These are phyloP conservation scores for Brachymystax lenok DNA, from an alignment of 2,797 vertebrate genomes.

Conservation along the genomic window DNA sequence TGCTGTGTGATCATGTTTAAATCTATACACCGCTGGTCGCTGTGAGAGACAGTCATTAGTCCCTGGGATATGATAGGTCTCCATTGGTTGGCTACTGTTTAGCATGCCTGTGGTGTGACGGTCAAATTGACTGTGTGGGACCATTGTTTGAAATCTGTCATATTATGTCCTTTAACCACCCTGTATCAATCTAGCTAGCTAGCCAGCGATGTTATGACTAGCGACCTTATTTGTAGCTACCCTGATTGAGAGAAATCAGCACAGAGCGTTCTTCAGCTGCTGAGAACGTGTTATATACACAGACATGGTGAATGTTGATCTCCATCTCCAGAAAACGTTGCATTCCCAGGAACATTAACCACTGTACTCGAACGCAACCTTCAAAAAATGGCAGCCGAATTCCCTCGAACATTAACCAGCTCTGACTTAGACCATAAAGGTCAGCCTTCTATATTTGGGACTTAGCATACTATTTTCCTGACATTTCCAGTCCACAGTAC, in stretches of 20 bases:
- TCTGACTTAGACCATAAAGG: conserved; percentile 39
- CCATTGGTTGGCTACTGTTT: conserved; percentile 52
- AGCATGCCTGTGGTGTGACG: conserved; percentile 35
- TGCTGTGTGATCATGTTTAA: conserved; percentile 46
- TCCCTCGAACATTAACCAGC: conserved; percentile 73
- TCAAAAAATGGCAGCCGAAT: conserved; percentile 51
- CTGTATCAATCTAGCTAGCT: not conserved
- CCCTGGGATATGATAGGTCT: conserved; percentile 41
- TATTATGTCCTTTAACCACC: conserved; percentile 1
- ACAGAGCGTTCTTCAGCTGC: conserved; percentile 22
- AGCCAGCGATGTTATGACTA: conserved; percentile 15
- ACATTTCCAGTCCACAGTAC: not conserved
- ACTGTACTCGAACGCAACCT: conserved; percentile 30
- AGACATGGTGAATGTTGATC: conserved; percentile 56
- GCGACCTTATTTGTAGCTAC: conserved; percentile 13
- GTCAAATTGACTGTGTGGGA: conserved; percentile 23
- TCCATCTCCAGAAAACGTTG: conserved; percentile 63
- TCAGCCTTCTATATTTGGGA: too few species aligned
- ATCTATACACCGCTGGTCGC: conserved; percentile 31
- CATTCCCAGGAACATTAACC: conserved; percentile 75
- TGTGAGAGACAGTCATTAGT: conserved; percentile 21
- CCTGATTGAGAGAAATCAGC: conserved; percentile 1
- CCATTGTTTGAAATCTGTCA: conserved; percentile 34
- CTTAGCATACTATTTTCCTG: too few species aligned
- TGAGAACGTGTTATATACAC: conserved; percentile 43